Base-by-base conservation (phyloP, 2,888 invertebrate genomes). In the Perizoma affinitatum region DNA sequence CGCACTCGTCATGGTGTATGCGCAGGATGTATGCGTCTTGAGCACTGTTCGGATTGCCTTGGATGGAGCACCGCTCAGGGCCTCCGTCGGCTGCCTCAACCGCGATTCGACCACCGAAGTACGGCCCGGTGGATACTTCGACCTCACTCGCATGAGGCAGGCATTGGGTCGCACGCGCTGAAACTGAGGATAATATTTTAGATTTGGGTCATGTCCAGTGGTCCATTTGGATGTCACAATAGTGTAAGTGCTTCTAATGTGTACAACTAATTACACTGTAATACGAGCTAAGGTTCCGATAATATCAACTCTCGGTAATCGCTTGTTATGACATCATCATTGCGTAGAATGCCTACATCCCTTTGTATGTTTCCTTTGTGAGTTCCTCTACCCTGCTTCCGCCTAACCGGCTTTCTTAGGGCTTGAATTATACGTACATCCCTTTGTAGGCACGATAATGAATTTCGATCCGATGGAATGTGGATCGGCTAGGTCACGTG, bases 141-240 rank as follows among this genome's bases (percentile, higher is more conserved):
- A 97, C 96, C 80, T 96, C 96, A 52, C 96, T 96, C 43, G 96
- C 96, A 70, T 96, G 95, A 0, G 96, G 96, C 61, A 96, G 84
- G 74, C 97, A 97, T 80, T 96, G 95, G 0, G 96, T 96, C 5
- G 96, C 96, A 71, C 95, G 94, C 0, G 96, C 96, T 68, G 96
- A 96, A 44, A 44, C 44, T 44, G 22, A 22, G 0, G 44, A 44
- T 6, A 22, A 44, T 11, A 22, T 5, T 43, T 7, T 6, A 38
- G 7, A 5, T 5, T 38, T 22, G 22, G 22, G 1, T 22, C 22
- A 22, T 2, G 1, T 22, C 22, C 22, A 22, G 22, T 22, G 22
- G 22, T 22, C 22, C 22, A 22, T 22, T 22, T 22, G 22, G 22
- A 22, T 3, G 22, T 22, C 22, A 22, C 22, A 22, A 22, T 22